Conservation (phyloP, 1,140 invertebrate species). For the Lasioglossum albipes region DNA sequence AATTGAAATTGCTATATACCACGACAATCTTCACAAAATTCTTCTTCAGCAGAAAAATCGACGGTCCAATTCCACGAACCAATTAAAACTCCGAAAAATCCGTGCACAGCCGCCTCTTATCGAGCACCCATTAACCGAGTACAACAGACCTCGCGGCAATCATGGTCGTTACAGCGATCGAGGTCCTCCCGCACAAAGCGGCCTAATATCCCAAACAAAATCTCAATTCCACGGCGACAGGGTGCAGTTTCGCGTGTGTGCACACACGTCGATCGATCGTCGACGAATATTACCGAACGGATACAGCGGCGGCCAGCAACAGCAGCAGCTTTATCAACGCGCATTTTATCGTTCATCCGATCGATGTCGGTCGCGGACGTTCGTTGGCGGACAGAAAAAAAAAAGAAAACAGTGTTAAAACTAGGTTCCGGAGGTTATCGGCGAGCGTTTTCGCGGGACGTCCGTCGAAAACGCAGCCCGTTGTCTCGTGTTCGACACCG, state of each 20-base stretch:
- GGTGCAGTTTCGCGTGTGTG: neutral
- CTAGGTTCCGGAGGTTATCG: conserved; percentile 12
- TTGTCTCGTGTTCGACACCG: conserved; percentile 40
- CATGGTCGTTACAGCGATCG: too few species aligned
- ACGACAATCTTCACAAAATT: too few species aligned
- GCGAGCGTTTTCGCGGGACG: conserved; percentile 8
- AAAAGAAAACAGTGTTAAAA: neutral
- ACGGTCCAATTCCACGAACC: too few species aligned
- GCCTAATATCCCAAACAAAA: neutral
- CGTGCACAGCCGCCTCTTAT: too few species aligned
- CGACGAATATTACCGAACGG: conserved; percentile 23
- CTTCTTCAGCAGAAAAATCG: too few species aligned
- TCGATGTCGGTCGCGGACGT: conserved; percentile 1
- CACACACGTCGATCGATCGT: conserved; percentile 15
- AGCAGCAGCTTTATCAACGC: conserved; percentile 1
- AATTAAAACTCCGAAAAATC: too few species aligned
- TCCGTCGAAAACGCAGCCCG: conserved; percentile 1
- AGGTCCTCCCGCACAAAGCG: neutral
- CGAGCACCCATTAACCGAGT: too few species aligned
- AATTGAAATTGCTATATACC: too few species aligned
- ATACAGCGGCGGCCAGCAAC: conserved; percentile 2
- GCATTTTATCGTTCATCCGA: neutral
- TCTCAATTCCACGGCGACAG: neutral
- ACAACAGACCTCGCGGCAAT: too few species aligned
- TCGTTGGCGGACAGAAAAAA: neutral